Conservation (phyloP, 2,888 invertebrate genomes). For the Pandemis corylana region DNA sequence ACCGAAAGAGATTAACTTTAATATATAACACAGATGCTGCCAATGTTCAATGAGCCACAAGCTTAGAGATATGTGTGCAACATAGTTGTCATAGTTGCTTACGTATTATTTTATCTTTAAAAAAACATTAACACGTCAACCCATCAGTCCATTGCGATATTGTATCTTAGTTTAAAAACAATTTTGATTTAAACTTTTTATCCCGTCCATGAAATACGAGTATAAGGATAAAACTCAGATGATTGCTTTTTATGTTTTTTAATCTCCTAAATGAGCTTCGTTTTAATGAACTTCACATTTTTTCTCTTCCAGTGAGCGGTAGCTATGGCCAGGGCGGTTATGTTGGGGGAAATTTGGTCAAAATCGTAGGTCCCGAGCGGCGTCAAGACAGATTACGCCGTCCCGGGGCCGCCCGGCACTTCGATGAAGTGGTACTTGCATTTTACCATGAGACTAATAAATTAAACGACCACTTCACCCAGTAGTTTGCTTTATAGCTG, state of each 20-base stretch:
- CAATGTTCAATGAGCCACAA: constrained; percentile 39
- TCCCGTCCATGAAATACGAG: constrained; percentile 1
- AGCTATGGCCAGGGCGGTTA: background rate
- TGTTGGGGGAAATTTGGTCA: constrained; percentile 37
- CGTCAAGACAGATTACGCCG: constrained; percentile 56
- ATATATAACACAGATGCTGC: constrained; percentile 48
- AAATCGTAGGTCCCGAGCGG: constrained; percentile 44
- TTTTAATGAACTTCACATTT: constrained; percentile 15
- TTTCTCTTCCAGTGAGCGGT: background rate
- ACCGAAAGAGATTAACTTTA: constrained; percentile 53
- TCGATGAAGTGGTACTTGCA: constrained; percentile 58
- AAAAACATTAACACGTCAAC: background rate
- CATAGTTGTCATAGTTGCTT: too few species aligned
- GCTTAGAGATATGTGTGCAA: constrained; percentile 3
- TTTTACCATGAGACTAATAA: constrained; percentile 49
- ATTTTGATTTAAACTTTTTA: constrained; percentile 7
- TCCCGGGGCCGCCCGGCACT: constrained; percentile 52
- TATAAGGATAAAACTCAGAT: constrained; percentile 3
- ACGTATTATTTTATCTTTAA: background rate
- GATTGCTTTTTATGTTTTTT: constrained; percentile 9
- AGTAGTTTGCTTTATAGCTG: constrained; percentile 27
- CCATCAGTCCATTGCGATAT: background rate
- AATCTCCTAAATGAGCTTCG: constrained; percentile 8
- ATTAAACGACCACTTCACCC: constrained; percentile 28
- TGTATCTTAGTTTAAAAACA: background rate